Evolutionary conservation across 2,888 invertebrate species (phyloP), one percentile per base, ranked within the genome.

Genomic region (Meliscaeva auricollis): DNA sequence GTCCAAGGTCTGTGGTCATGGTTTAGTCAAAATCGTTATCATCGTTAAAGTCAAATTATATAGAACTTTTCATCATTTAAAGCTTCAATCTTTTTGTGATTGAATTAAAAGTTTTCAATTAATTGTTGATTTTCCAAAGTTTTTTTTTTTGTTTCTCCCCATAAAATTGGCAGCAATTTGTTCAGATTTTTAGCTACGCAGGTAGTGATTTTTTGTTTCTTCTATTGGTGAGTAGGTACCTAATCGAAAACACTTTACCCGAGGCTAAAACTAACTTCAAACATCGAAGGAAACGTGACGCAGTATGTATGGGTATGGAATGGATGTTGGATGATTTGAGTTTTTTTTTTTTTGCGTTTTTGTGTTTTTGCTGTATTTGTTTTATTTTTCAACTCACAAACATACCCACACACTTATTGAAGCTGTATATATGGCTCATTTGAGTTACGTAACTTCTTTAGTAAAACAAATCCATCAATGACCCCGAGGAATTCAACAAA

Each of bases 381-480:
- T n/a, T n/a, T n/a, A n/a, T 30, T 76, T 44, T 30, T 50, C 48
- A 38, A 60, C 7, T 41, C 41, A 3, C 38, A 38, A 13, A 38
- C 9, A 38, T 3, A 38, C 11, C 3, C 9, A 13, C 26, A 26
- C 4, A 26, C 26, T 26, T 26, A 26, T 26, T 9, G 38, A 3
- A 38, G 38, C 11, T 38, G 9, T 38, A 38, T 35, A 38, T 38
- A 38, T 35, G 20, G 8, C 44, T 68, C 41, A 52, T 15, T 62
- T 69, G 13, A 44, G 15, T 58, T 30, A 54, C 15, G 15, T 26
- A 69, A 62, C 8, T 64, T 38, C 41, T 22, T 62, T 72, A 30
- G 52, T 78, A n/a, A 64, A 78, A 72, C 48, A 78, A 78, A 78
- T 78, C 56, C 32, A 66, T 72, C 64, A 78, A 66, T 66, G 38